These are phyloP conservation scores for Betta splendens DNA, from an alignment of 2,797 vertebrate species.

Conservation along the genomic window DNA sequence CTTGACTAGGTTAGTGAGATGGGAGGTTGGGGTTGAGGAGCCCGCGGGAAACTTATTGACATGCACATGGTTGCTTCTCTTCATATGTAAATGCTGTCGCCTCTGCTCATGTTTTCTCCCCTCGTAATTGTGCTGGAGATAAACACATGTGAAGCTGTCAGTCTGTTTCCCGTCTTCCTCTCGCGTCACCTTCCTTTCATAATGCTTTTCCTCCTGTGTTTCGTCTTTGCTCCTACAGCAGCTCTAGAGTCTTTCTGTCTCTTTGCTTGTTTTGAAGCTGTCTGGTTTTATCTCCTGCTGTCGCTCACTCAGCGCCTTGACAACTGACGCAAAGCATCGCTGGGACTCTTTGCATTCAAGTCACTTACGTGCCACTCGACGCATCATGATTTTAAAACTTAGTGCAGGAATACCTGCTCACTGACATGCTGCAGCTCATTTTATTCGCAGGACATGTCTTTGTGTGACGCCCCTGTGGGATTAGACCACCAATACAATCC, in stretches of 20 bases:
- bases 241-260: conserved; percentile 21
- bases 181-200: conserved; percentile 8
- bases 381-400: conserved; percentile 22
- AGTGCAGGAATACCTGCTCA: conserved; percentile 9
- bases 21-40: conserved; percentile 32
- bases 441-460: not conserved
- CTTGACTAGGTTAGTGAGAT: conserved; percentile 53
- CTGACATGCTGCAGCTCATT: not conserved
- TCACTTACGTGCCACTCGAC: conserved; percentile 10
- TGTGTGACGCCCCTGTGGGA: too few species aligned
- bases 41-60: conserved; percentile 13
- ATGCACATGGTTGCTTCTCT: conserved; percentile 39
- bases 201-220: conserved; percentile 7
- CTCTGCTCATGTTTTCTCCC: conserved; percentile 2
- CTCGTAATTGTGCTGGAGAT: conserved; percentile 20
- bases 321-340: conserved; percentile 12
- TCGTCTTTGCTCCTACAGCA: conserved; percentile 11
- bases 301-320: conserved; percentile 5
- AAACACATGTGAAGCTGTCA: conserved; percentile 28
- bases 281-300: not conserved
- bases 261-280: conserved; percentile 1
- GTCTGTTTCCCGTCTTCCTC: conserved; percentile 4
- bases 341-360: conserved; percentile 13
- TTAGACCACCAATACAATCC: too few species aligned
- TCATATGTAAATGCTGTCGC: conserved; percentile 54